A percentile compares a stretch with the other conserved stretches of the same genome.
Conservation (phyloP, 1,140 invertebrate species). For the Macrobrachium rosenbergii region DNA sequence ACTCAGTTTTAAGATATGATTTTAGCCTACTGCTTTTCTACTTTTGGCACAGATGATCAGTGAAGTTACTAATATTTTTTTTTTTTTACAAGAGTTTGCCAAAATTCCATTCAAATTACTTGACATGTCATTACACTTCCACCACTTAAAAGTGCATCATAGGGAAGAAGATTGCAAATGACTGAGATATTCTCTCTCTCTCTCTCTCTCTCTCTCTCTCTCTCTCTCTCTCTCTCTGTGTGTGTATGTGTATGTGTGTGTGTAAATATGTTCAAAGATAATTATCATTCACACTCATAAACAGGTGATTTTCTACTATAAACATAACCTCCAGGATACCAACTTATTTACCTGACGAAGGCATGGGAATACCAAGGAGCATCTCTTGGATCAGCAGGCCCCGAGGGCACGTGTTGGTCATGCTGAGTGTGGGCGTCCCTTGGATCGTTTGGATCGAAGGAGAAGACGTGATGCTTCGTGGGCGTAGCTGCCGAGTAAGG, state of each 20-base stretch:
- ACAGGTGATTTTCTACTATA: no score
- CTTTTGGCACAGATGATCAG: no score
- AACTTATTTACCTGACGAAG: slow-evolving; percentile 57
- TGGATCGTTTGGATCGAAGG: slow-evolving; percentile 57
- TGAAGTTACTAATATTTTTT: no score
- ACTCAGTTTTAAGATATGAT: no score
- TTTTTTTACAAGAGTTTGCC: no score
- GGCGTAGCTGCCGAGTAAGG: slow-evolving; percentile 58
- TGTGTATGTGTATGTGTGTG: neutral
- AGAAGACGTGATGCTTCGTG: slow-evolving; percentile 61
- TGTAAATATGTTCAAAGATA: neutral
- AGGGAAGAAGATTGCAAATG: no score
- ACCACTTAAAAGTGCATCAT: neutral
- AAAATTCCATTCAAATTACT: neutral
- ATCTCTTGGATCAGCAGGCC: slow-evolving; percentile 41
- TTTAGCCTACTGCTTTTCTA: no score
- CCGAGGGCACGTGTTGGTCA: slow-evolving; percentile 62
- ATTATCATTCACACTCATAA: no score
- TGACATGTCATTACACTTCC: neutral
- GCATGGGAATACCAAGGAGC: slow-evolving; percentile 59
- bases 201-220: slow-evolving; percentile 16
- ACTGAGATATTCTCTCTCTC: neutral
- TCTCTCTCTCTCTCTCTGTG: neutral
- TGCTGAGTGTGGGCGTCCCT: slow-evolving; percentile 38
- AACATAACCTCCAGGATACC: no score